Conservation (phyloP, 2,888 invertebrate species). For the Scaptomyza tumidula region DNA sequence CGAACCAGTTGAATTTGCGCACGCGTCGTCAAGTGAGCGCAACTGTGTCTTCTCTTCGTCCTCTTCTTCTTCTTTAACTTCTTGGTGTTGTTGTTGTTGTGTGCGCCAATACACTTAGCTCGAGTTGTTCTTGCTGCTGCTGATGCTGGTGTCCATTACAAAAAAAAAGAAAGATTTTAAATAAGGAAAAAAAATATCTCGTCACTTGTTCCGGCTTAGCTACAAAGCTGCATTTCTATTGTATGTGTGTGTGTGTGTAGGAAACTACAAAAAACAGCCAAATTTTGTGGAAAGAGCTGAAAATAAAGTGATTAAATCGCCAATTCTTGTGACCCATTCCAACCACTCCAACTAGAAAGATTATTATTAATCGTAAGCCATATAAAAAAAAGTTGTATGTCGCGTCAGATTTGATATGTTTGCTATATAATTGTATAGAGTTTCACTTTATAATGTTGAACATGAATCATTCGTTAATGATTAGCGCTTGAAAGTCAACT, state of each 20-base stretch:
- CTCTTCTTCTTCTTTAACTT: not conserved
- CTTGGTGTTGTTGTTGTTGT: slow-evolving; percentile 21
- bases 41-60: slow-evolving; percentile 25
- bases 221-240: slow-evolving; percentile 5
- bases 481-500: not conserved
- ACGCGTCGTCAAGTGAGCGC: slow-evolving; percentile 67
- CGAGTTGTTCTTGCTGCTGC: slow-evolving; percentile 24
- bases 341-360: no score
- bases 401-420: not conserved
- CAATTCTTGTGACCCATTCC: no score
- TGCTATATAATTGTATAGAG: not conserved
- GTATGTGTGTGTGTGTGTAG: not conserved
- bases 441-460: slow-evolving; percentile 1
- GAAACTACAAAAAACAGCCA: slow-evolving; percentile 10
- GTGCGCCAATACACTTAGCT: slow-evolving; percentile 26
- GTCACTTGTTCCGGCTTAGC: slow-evolving; percentile 20
- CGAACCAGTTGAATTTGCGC: slow-evolving; percentile 80
- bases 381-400: not conserved
- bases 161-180: slow-evolving; percentile 9
- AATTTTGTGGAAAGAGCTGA: not conserved
- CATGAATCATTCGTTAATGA: slow-evolving; percentile 11
- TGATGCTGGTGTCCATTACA: slow-evolving; percentile 28
- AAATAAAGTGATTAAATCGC: not conserved
- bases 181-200: slow-evolving; percentile 9
- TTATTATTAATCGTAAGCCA: no score